Evolutionary conservation across 2,888 invertebrate genomes (phyloP), one percentile per base, ranked within the genome.

Genomic region (Synanthedon andrenaeformis): DNA sequence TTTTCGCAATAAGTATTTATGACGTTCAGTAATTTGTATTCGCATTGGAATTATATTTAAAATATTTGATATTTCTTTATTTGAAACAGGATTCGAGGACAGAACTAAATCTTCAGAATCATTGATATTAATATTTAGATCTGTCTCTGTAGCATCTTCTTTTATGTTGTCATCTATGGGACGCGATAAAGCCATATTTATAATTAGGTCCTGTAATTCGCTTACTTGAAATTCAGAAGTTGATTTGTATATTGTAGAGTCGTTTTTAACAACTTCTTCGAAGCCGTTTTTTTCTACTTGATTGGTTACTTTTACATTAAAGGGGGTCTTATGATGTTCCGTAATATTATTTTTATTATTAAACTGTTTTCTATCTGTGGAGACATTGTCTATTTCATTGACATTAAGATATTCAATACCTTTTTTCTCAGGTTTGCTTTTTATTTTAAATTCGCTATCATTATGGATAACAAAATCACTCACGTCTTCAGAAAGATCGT

Each of bases 161-260:
- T 67, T 63, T 12, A 64, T 62, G 23, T 62, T 59, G 41, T 67
- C 62, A 50, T 66, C 65, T 12, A 67, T 52, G 51, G 74, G 72
- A 12, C 74, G 67, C 49, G 77, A 67, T 48, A 85, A 60, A 3
- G 81, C 69, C 79, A 83, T 79, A 79, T 80, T 80, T 58, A 77
- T 75, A 51, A 84, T 63, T 54, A 83, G 61, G 41, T 78, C 75
- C 58, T 84, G 73, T 54, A 84, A 68, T 63, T 83, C 76, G 57
- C 69, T 66, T 45, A 60, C 62, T 54, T 67, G 56, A 3, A 54
- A 55, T 6, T 61, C 60, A 45, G 14, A 12, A 45, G 5, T 12
- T n/a, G 12, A 42, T 12, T 53, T 45, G 45, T 14, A n/a, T n/a
- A 8, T 13, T 45, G n/a, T n/a, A 11, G 14, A 45, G 14, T 45